These are phyloP conservation scores for Stegostoma tigrinum DNA, from an alignment of 2,113 vertebrate genomes.

Conservation along the genomic window DNA sequence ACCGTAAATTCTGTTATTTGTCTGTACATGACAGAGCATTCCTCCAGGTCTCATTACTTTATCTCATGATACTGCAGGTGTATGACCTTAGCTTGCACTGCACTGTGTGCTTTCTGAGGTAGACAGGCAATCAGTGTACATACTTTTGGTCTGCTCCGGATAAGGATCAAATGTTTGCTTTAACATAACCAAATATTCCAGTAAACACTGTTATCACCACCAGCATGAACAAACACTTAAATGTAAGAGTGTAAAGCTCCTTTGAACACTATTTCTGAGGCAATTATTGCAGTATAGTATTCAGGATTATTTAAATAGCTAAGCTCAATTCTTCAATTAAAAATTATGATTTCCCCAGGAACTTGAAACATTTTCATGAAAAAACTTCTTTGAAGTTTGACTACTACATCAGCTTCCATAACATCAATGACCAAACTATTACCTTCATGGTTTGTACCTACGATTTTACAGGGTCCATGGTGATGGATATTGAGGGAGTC, in stretches of 20 bases:
- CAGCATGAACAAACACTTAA: background rate
- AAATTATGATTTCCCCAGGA: background rate
- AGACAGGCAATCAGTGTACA: background rate
- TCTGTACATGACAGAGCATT: background rate
- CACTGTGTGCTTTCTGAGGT: background rate
- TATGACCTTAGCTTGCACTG: background rate
- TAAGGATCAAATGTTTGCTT: conserved; percentile 32
- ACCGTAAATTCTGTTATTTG: background rate
- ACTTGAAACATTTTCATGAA: background rate
- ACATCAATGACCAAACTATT: no score
- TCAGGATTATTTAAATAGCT: background rate
- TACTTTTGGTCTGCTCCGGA: background rate
- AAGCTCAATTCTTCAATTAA: conserved; percentile 3
- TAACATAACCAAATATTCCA: background rate
- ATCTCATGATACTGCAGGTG: conserved; percentile 1
- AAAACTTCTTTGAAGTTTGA: background rate
- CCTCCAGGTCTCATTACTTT: conserved; percentile 1
- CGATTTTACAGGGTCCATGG: background rate
- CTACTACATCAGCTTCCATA: background rate
- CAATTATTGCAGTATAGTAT: background rate
- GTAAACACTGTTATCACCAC: conserved; percentile 9
- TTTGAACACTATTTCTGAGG: background rate
- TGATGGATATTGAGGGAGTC: background rate
- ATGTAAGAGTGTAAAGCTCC: conserved; percentile 14
- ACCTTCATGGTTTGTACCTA: background rate